Conservation (phyloP, 2,797 vertebrate species). For the Eupleurogrammus muticus region DNA sequence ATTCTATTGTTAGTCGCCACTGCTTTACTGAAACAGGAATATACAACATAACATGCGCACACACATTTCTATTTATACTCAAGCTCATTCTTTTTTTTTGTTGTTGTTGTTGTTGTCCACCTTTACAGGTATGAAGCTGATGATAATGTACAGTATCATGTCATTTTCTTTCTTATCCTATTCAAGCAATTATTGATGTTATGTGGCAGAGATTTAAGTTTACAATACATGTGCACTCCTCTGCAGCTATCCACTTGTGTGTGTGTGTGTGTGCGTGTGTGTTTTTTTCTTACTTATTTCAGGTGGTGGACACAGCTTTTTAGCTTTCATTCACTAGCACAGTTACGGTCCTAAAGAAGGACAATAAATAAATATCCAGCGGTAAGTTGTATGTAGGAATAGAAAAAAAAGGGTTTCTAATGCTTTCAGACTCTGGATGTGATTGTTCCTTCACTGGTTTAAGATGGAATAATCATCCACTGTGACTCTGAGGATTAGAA, state of each 20-base stretch:
- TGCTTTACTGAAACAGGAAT: conserved; percentile 69
- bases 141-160: conserved; percentile 48
- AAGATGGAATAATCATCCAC: conserved; percentile 30
- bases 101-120: conserved; percentile 25
- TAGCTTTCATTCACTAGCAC: conserved; percentile 31
- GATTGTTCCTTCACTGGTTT: conserved; percentile 34
- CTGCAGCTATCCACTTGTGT: conserved; percentile 26
- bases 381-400: conserved; percentile 41
- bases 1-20: conserved; percentile 42
- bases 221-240: conserved; percentile 22
- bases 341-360: conserved; percentile 5
- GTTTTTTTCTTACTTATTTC: conserved; percentile 39
- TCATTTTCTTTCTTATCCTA: conserved; percentile 35
- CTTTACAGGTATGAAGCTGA: conserved; percentile 42
- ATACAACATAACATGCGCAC: conserved; percentile 47
- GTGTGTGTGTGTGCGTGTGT: no score
- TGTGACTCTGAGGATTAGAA: conserved; percentile 31
- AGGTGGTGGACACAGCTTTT: conserved; percentile 22
- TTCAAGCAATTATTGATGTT: conserved; percentile 38
- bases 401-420: conserved; percentile 22
- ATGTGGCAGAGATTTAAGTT: conserved; percentile 40
- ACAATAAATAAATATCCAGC: conserved; percentile 33
- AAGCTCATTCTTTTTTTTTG: conserved; percentile 16
- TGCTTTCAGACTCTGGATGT: conserved; percentile 26
- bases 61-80: conserved; percentile 40